Evolutionary conservation across 1,140 invertebrate genomes (phyloP), one percentile per base, ranked within the genome.

Genomic region (Solen grandis): DNA sequence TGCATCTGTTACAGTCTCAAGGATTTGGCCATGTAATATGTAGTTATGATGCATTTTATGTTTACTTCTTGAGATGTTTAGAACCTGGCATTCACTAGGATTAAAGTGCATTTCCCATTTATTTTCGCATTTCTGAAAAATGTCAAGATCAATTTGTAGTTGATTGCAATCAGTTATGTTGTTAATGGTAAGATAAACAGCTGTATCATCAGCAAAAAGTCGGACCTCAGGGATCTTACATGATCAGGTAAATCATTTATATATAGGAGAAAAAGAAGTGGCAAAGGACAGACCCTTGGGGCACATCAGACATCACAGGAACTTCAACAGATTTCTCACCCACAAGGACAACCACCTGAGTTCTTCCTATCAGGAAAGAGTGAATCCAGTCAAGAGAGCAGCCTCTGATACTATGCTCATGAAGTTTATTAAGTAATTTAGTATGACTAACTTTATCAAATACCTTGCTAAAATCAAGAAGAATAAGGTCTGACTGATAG

Each of bases 391-490:
- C 41, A 31, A 70, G 54, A 5, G 27, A 59, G n/a, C 59, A 65
- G 19, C 59, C 75, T 50, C 22, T 31, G 27, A 84, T 76, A n/a
- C 81, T 66, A 57, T 83, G 83, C 1, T 57, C 8, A 22, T 50
- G 14, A 1, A 79, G 60, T 62, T 82, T 84, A 16, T 79, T 46
- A 14, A 77, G 19, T 13, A 85, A 74, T 27, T 73, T 52, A 5
- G 16, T 38, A 31, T 76, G 84, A 31, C 52, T 68, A 2, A 82
- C 82, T 69, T 82, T 76, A 55, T 86, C 82, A 80, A 86, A 85
- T 0, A n/a, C n/a, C n/a, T n/a, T n/a, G n/a, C n/a, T n/a, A n/a
- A n/a, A n/a, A n/a, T n/a, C n/a, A n/a, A n/a, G n/a, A n/a, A n/a
- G n/a, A n/a, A n/a, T n/a, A n/a, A n/a, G n/a, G n/a, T n/a, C n/a